phyloP scores from a whole-genome alignment of 1,140 invertebrate species.

The Ceratoteleas bidentatus region DNA sequence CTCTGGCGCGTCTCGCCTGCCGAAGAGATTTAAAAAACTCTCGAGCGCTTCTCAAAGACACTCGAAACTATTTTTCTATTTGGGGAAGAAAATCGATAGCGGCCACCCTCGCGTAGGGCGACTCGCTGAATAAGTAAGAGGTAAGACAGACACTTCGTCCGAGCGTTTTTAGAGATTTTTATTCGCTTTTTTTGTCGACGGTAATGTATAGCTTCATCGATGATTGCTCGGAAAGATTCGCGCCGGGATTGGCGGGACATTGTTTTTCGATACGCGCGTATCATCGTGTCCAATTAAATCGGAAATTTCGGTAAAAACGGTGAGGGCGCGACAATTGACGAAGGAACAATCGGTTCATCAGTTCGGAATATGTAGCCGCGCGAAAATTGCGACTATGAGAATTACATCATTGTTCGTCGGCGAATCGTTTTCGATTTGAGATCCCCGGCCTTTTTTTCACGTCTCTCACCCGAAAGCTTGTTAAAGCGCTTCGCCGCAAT shows the following conservation, averaged over 20 bases:
- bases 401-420: slow-evolving; percentile 47
- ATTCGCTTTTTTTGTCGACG: neutral
- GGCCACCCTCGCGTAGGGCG: slow-evolving; percentile 56
- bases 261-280: slow-evolving; percentile 53
- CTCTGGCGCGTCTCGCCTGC: slow-evolving; percentile 53
- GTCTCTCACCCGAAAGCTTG: slow-evolving; percentile 7
- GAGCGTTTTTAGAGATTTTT: slow-evolving; percentile 39
- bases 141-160: slow-evolving; percentile 61
- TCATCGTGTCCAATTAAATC: slow-evolving; percentile 54
- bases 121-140: slow-evolving; percentile 63
- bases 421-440: slow-evolving; percentile 36
- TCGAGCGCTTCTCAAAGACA: slow-evolving; percentile 60
- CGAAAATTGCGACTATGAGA: slow-evolving; percentile 50
- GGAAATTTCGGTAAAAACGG: slow-evolving; percentile 27
- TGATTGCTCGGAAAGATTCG: slow-evolving; percentile 44
- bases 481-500: slow-evolving; percentile 17
- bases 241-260: slow-evolving; percentile 27
- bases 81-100: slow-evolving; percentile 67
- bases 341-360: slow-evolving; percentile 57
- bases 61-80: slow-evolving; percentile 68
- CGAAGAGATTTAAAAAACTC: slow-evolving; percentile 65
- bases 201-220: slow-evolving; percentile 34
- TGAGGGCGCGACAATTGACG: slow-evolving; percentile 43
- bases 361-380: slow-evolving; percentile 49
- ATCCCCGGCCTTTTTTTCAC: slow-evolving; percentile 11